phyloP scores from a whole-genome alignment of 2,113 vertebrate genomes.

The Peucedramus taeniatus region DNA sequence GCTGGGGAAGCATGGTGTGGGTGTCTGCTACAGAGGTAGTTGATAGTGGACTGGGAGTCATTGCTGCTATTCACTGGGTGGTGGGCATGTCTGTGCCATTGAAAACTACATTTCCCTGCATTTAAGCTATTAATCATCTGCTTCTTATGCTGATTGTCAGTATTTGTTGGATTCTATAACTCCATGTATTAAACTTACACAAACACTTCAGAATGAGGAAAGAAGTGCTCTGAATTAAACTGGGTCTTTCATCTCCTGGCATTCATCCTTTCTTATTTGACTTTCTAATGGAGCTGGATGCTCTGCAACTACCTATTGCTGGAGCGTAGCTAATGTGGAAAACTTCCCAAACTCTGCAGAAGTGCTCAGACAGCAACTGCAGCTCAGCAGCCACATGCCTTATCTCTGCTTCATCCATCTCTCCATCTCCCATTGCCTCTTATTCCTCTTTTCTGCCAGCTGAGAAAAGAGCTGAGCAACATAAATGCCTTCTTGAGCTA shows the following conservation, averaged over 20 bases:
- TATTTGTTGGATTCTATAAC: neutral
- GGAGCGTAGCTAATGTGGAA: neutral
- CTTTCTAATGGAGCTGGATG: neutral
- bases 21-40: neutral
- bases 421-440: neutral
- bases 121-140: neutral
- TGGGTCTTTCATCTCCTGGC: neutral
- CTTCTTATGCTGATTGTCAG: neutral
- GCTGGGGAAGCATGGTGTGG: rapidly evolving
- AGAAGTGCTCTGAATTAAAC: neutral
- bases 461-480: neutral
- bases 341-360: neutral
- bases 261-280: neutral
- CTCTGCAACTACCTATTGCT: neutral
- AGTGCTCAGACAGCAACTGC: neutral
- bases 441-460: neutral
- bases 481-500: neutral
- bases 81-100: neutral
- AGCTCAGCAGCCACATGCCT: neutral
- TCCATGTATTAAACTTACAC: neutral
- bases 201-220: neutral
- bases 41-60: neutral
- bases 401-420: neutral
- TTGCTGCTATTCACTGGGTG: neutral
- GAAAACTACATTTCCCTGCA: neutral